Percentiles rank a stretch among this genome's conserved stretches.
Evolutionary conservation across 2,113 vertebrate species (phyloP).

Genomic region (Octodon degus): DNA sequence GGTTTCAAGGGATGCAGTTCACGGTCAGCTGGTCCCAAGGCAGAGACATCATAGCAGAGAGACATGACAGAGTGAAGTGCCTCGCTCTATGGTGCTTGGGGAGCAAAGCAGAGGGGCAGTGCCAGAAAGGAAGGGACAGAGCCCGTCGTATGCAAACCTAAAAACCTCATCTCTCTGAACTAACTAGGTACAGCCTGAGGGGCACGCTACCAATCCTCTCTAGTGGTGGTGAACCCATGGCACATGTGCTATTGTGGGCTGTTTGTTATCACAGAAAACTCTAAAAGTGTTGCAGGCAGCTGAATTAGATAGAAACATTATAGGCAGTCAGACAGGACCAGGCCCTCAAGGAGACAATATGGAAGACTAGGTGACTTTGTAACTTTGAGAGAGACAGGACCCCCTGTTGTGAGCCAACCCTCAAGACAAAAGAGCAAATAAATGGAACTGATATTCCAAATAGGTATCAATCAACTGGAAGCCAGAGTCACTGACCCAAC

Average conservation of each 20-base stretch:
- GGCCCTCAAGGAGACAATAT: too few species aligned
- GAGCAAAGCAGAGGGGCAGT: not conserved
- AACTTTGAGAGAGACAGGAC: too few species aligned
- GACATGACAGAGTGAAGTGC: not conserved
- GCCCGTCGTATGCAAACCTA: not conserved
- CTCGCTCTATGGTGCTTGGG: not conserved
- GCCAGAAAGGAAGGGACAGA: not conserved
- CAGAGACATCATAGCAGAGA: not conserved
- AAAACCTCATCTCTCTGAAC: not conserved
- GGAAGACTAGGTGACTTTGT: too few species aligned
- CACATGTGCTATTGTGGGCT: not conserved
- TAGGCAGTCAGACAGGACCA: too few species aligned
- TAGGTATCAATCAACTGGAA: too few species aligned
- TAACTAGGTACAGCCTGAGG: not conserved
- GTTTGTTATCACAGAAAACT: not conserved
- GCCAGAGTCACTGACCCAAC: too few species aligned
- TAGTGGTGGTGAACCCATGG: not conserved
- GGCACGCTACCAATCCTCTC: not conserved
- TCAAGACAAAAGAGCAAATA: too few species aligned
- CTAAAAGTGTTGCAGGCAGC: not conserved
- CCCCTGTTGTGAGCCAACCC: too few species aligned
- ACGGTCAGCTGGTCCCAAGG: not conserved
- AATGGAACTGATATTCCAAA: too few species aligned
- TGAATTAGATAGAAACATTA: too few species aligned
- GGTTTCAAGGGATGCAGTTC: not conserved